phyloP scores from a whole-genome alignment of 2,113 vertebrate species.

The Python bivittatus region DNA sequence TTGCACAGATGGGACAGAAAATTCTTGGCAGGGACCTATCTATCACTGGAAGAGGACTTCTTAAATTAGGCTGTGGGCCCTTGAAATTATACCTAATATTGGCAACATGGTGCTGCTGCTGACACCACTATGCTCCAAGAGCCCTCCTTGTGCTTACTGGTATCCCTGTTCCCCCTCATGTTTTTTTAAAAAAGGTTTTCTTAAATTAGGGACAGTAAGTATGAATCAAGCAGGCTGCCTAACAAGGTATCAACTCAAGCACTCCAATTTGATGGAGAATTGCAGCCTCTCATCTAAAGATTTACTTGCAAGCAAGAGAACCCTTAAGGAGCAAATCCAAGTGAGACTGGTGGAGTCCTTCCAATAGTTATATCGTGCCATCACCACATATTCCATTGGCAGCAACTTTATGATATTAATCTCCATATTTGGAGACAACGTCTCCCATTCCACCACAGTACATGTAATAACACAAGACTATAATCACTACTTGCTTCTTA shows the following conservation, averaged over 20 bases:
- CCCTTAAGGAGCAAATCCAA: background rate
- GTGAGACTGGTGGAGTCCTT: background rate
- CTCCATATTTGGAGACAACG: conserved; percentile 8
- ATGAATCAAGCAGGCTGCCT: background rate
- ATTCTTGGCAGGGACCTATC: background rate
- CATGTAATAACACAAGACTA: conserved; percentile 14
- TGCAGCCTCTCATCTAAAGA: background rate
- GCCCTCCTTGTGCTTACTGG: background rate
- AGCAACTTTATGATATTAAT: background rate
- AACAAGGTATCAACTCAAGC: background rate
- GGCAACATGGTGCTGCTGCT: background rate
- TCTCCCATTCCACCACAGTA: background rate
- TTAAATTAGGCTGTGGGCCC: background rate
- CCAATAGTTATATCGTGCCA: background rate
- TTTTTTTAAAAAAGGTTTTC: background rate
- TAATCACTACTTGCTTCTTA: conserved; percentile 11
- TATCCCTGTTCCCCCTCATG: background rate
- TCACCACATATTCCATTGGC: background rate
- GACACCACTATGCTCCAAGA: background rate
- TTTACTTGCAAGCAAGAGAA: background rate
- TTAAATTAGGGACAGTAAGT: background rate
- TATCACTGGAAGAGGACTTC: background rate
- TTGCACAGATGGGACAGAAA: background rate
- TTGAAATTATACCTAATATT: background rate
- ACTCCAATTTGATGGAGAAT: background rate